Evolutionary conservation across 2,888 invertebrate species (phyloP).

Genomic region (Eulithis prunata): DNA sequence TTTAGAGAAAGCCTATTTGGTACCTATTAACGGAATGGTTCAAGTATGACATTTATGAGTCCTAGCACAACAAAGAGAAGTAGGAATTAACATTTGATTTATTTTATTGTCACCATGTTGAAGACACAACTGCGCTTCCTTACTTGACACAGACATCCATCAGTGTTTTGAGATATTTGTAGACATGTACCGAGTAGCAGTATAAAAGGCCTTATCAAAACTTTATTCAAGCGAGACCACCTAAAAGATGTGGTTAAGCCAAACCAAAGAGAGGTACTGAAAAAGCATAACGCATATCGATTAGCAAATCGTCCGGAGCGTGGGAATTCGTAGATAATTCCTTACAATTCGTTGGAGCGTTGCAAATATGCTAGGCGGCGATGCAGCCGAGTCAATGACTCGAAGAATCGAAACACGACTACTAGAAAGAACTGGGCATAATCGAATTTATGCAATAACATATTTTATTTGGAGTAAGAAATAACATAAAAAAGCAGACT

Average conservation of each 20-base stretch:
- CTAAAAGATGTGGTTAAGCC: too few species aligned
- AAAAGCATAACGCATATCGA: constrained; percentile 38
- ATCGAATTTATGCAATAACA: constrained; percentile 32
- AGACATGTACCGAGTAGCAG: too few species aligned
- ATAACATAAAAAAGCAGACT: too few species aligned
- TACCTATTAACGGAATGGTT: constrained; percentile 14
- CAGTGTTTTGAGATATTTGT: too few species aligned
- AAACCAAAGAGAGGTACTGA: constrained; percentile 9
- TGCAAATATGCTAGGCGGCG: constrained; percentile 62
- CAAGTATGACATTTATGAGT: background rate
- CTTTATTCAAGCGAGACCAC: too few species aligned
- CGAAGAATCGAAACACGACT: constrained; percentile 39
- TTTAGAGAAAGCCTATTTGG: constrained; percentile 47
- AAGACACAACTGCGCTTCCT: too few species aligned
- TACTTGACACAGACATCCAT: too few species aligned
- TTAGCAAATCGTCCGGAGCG: constrained; percentile 51
- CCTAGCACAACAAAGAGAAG: background rate
- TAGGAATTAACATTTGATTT: background rate
- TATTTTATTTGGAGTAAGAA: constrained; percentile 1
- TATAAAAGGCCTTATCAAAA: too few species aligned
- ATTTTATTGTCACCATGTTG: background rate
- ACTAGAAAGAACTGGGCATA: constrained; percentile 21
- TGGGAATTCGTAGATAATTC: constrained; percentile 64
- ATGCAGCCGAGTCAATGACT: constrained; percentile 64
- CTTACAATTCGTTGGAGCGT: constrained; percentile 65